Evolutionary conservation across 2,113 vertebrate species (phyloP).

Genomic region (Ameiurus melas): DNA sequence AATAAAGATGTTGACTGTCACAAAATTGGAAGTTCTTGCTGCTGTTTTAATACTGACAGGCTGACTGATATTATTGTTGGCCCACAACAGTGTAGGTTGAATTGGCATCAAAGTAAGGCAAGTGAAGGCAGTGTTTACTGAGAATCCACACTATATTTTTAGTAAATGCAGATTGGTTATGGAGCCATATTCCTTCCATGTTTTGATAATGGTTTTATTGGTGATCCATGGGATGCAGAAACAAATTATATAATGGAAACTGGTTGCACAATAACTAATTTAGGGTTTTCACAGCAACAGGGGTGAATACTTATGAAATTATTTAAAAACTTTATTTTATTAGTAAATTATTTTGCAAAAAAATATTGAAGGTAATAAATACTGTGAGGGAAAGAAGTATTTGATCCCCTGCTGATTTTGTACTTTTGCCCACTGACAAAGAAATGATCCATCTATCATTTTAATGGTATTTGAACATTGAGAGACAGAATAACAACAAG

Average conservation of each 20-base stretch:
- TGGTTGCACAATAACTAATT: not conserved
- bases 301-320: not conserved
- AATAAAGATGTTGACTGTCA: not conserved
- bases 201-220: not conserved
- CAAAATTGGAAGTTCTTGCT: not conserved
- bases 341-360: not conserved
- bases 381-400: no score
- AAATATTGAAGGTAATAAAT: not conserved
- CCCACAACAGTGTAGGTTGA: constrained; percentile 4
- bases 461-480: no score
- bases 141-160: not conserved
- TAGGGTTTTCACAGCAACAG: not conserved
- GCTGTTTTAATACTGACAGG: not conserved
- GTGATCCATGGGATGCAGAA: not conserved
- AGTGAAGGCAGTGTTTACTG: not conserved
- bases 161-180: not conserved
- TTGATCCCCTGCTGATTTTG: no score
- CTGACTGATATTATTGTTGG: not conserved
- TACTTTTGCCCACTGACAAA: no score
- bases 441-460: no score
- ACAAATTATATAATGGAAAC: not conserved
- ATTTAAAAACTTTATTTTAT: not conserved
- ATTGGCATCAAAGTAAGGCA: constrained; percentile 4
- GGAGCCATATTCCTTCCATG: not conserved
- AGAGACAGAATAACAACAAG: no score